These are phyloP conservation scores for Lepidotrigona ventralis DNA, from an alignment of 1,140 invertebrate species.

Conservation along the genomic window DNA sequence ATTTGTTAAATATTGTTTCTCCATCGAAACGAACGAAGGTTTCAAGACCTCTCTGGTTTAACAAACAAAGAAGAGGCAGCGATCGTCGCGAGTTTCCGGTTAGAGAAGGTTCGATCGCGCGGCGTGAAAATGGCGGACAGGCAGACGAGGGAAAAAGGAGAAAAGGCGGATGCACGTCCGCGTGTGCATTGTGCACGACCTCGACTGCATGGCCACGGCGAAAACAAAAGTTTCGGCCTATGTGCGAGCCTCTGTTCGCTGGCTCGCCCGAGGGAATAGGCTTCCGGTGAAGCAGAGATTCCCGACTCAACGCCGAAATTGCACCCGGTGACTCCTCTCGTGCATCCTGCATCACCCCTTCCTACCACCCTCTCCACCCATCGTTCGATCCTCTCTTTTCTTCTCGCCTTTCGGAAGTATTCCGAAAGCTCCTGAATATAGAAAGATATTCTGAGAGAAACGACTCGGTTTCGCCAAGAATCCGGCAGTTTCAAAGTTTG, in stretches of 20 bases:
- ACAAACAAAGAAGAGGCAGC: not conserved
- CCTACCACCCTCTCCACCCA: not conserved
- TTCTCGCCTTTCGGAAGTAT: not conserved
- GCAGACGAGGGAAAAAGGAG: not conserved
- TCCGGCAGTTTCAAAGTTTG: too few species aligned
- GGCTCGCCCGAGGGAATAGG: conserved; percentile 47
- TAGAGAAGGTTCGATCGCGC: conserved; percentile 44
- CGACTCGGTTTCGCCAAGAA: not conserved
- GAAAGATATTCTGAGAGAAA: not conserved
- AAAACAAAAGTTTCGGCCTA: conserved; percentile 59
- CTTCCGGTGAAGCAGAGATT: conserved; percentile 51
- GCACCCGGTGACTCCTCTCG: conserved; percentile 38
- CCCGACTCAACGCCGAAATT: conserved; percentile 46
- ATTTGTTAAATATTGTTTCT: not conserved
- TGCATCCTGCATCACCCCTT: not conserved
- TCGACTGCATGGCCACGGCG: conserved; percentile 19
- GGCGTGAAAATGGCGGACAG: conserved; percentile 43
- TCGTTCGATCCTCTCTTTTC: not conserved
- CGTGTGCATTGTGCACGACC: conserved; percentile 55
- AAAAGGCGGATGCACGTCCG: conserved; percentile 23
- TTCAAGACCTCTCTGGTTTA: not conserved
- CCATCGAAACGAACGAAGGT: not conserved
- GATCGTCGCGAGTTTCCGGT: conserved; percentile 4
- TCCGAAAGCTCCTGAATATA: not conserved
- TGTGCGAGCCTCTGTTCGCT: conserved; percentile 24